Evolutionary conservation across 2,797 vertebrate species (phyloP), one percentile per base, ranked within the genome.

Genomic region (Sebastes melanostomus): DNA sequence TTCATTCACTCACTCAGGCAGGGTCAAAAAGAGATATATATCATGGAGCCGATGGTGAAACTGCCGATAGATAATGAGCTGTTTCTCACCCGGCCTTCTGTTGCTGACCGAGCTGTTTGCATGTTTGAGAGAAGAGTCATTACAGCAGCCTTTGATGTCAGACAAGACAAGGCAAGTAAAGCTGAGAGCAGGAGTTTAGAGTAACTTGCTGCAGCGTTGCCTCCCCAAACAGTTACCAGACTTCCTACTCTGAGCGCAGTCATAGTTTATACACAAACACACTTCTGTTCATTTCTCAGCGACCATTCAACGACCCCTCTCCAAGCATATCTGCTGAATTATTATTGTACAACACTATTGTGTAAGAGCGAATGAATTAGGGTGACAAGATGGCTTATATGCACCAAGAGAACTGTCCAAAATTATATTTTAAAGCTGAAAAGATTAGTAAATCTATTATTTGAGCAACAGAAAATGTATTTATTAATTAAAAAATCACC

Each of bases 91-190:
- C 30, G 4, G 58, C 58, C 65, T 78, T 78, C 66, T 30, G 55
- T 74, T 74, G 86, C 86, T 87, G 86, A 83, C 69, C 10, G 54
- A 74, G 79, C 80, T 69, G 75, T 91, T 89, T 87, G 78, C 73
- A 75, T 85, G 84, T 87, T 89, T 81, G 54, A 84, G 77, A 88
- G 83, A 85, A 38, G 86, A 87, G 73, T 86, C 89, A 82, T 91
- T 85, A 83, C 77, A 65, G 80, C 66, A 60, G 54, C 56, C 85
- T 89, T 87, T 94, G 86, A 94, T 90, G 91, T 93, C 82, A 86
- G 86, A 89, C 85, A 88, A 91, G 87, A 85, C 81, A 75, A 71
- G 61, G 62, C 82, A 72, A 74, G 86, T 83, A 86, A 76, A 88
- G 73, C 77, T 86, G 77, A 89, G 87, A 82, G 80, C 63, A 70